Conservation (phyloP, 2,113 vertebrate genomes). For the Aldabrachelys gigantea region DNA sequence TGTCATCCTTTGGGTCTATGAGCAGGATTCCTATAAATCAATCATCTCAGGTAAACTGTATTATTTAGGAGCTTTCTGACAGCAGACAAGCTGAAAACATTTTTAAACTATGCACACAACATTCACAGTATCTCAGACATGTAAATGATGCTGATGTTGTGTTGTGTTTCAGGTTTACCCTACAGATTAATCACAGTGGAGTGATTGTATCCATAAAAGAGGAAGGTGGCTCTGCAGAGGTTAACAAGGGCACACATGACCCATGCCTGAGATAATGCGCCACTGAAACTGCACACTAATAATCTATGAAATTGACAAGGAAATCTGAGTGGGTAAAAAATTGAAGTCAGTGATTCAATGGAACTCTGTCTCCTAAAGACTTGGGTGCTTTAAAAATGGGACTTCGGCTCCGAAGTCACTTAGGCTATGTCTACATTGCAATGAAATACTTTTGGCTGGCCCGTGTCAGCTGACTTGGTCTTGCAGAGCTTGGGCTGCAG, state of each 20-base stretch:
- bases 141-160: not conserved
- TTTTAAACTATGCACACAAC: not conserved
- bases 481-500: not conserved
- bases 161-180: not conserved
- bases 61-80: slow-evolving; percentile 49
- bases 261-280: fast-evolving
- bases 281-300: fast-evolving
- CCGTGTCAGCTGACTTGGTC: not conserved
- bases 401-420: not conserved
- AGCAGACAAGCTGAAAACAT: not conserved
- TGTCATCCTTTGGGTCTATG: slow-evolving; percentile 64
- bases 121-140: not conserved
- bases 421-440: not conserved
- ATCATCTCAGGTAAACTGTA: slow-evolving; percentile 14
- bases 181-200: fast-evolving
- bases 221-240: fast-evolving
- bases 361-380: fast-evolving
- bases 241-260: fast-evolving
- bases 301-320: fast-evolving
- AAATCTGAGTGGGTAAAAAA: fast-evolving
- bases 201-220: fast-evolving
- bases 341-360: fast-evolving
- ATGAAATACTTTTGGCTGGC: not conserved
- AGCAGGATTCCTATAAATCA: slow-evolving; percentile 54
- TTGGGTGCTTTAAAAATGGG: not conserved